Evolutionary conservation across 1,140 invertebrate genomes (phyloP), one percentile per base, ranked within the genome.

Genomic region (Drosophila obscura): DNA sequence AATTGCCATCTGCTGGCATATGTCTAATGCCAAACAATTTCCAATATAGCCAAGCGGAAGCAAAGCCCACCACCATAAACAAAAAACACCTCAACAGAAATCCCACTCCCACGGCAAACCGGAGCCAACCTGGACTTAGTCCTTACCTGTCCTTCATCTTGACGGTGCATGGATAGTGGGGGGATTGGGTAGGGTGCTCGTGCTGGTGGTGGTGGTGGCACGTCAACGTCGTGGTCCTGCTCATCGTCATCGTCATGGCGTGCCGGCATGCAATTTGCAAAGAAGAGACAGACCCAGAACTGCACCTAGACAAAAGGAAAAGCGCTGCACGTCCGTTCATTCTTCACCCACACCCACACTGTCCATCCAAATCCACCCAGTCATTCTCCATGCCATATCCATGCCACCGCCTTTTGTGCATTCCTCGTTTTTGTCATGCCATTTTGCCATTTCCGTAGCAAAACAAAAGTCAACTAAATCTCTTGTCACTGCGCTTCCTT

Each of bases 391-490:
- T 16, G 19, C 45, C 55, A 2, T 3, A 5, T 35, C 31, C 31
- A 35, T 4, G 11, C 24, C 53, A 39, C 72, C 62, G 53, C 72
- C 72, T 75, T 75, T 77, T 61, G 63, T 69, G 73, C 74, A 77
- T 77, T 77, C 46, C 48, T 69, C 73, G 64, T 77, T 77, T 60
- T 77, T 77, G 74, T 77, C 74, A 77, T 77, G 74, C 73, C 73
- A 77, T 77, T 77, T 77, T 77, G 65, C 73, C 74, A 77, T 77
- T 77, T 77, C 74, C 74, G 74, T 71, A 58, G 57, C 73, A 57
- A 75, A 77, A 77, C 74, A 77, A 77, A 77, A 77, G 74, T 77
- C 74, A 77, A 77, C 73, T 77, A 77, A 77, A 77, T 77, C 74
- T 77, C 73, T 77, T 77, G 74, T 77, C 74, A 77, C 73, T 63